phyloP scores from a whole-genome alignment of 2,888 invertebrate genomes.

The Catocala sponsa region DNA sequence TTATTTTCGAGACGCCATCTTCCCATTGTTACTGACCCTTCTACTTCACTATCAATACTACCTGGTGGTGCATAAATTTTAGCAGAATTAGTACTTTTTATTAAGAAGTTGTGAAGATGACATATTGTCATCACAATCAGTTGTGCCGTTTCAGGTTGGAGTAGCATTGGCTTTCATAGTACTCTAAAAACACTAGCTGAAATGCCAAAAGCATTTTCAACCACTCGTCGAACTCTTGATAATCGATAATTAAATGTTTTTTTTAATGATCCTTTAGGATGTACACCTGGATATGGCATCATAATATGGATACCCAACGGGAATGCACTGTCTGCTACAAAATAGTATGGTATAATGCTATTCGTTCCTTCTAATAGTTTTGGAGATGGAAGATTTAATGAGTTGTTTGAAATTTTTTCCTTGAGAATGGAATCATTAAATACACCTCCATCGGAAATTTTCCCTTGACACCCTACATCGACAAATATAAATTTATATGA shows the following conservation, averaged over 20 bases:
- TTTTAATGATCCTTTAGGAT: constrained; percentile 17
- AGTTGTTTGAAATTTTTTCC: too few relatives aligned
- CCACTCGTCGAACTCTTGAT: constrained; percentile 28
- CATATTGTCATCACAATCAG: constrained; percentile 32
- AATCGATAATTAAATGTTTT: constrained; percentile 28
- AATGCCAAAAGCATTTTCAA: constrained; percentile 32
- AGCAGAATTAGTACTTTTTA: constrained; percentile 24
- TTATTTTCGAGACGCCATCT: constrained; percentile 23
- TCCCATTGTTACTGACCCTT: constrained; percentile 25
- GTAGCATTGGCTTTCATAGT: constrained; percentile 30
- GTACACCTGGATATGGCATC: constrained; percentile 32
- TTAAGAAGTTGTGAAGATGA: constrained; percentile 32
- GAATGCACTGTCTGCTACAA: constrained; percentile 33
- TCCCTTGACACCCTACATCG: constrained; percentile 44
- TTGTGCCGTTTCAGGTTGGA: constrained; percentile 27
- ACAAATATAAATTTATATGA: constrained; percentile 43
- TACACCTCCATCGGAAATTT: constrained; percentile 47
- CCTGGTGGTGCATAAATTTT: constrained; percentile 31
- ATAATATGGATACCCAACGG: constrained; percentile 25
- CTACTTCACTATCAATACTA: constrained; percentile 28
- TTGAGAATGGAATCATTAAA: constrained; percentile 25
- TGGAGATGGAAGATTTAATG: constrained; percentile 8
- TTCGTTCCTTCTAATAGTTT: constrained; percentile 19
- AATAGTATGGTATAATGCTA: constrained; percentile 26
- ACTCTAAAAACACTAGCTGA: constrained; percentile 29